Conservation (phyloP, 1,140 invertebrate genomes). For the Aphelenchoides besseyi region DNA sequence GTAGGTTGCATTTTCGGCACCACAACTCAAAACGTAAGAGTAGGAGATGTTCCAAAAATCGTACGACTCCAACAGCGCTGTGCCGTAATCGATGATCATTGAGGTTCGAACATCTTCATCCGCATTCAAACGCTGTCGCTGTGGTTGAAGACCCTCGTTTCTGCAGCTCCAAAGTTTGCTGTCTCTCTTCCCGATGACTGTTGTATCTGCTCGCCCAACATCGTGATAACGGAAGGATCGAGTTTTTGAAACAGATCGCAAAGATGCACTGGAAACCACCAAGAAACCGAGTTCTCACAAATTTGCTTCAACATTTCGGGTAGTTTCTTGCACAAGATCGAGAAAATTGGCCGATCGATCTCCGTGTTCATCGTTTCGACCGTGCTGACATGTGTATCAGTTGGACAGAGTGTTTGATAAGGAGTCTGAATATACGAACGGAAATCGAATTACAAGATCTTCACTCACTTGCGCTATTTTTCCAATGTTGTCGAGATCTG, state of each 20-base stretch:
- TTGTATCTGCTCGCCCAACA: background rate
- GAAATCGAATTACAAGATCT: background rate
- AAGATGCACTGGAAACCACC: conserved; percentile 27
- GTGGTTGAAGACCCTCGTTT: background rate
- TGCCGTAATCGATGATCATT: conserved; percentile 20
- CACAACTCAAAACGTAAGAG: conserved; percentile 3
- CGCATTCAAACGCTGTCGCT: background rate
- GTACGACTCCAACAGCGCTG: conserved; percentile 4
- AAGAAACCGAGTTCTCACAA: background rate
- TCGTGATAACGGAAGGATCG: conserved; percentile 12
- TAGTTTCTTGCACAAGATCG: conserved; percentile 8
- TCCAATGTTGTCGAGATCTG: conserved; percentile 14
- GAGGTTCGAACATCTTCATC: background rate
- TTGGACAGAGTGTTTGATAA: conserved; percentile 6
- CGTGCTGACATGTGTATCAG: background rate
- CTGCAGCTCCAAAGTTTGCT: background rate
- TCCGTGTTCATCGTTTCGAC: conserved; percentile 4
- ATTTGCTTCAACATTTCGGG: conserved; percentile 20
- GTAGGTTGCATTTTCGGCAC: background rate
- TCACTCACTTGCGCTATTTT: conserved; percentile 21
- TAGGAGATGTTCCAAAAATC: conserved; percentile 22
- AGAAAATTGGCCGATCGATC: conserved; percentile 23
- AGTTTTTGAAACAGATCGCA: conserved; percentile 17
- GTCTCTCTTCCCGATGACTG: background rate
- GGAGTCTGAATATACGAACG: conserved; percentile 3